Conservation (phyloP, 2,113 vertebrate species). For the Chamaetylas fuelleborni region DNA sequence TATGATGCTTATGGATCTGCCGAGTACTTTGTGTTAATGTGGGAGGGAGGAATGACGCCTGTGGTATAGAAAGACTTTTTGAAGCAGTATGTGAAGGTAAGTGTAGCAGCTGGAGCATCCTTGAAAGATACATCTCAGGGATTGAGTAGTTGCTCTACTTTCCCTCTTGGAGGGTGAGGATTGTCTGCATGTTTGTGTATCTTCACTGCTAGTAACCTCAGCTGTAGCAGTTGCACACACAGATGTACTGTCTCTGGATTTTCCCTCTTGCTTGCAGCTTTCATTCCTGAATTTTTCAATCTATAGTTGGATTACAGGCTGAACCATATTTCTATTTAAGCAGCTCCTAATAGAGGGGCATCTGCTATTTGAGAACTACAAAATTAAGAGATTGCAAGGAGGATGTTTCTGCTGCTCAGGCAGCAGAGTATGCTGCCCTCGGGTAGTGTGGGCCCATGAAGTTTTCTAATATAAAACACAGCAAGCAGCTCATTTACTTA, state of each 20-base stretch:
- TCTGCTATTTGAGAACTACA: background rate
- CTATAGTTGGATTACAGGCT: background rate
- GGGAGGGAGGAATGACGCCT: background rate
- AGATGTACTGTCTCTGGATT: background rate
- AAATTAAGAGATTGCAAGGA: background rate
- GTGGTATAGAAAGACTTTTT: background rate
- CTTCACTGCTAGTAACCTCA: background rate
- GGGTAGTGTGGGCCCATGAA: background rate
- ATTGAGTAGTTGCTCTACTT: background rate
- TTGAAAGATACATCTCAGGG: rapidly evolving
- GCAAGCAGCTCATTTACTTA: background rate
- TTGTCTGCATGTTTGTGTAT: background rate
- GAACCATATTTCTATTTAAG: background rate
- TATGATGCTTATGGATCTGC: background rate
- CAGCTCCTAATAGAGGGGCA: background rate
- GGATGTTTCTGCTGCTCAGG: background rate
- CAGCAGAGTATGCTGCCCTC: background rate
- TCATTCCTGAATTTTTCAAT: background rate
- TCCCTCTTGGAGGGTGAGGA: background rate
- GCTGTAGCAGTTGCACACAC: background rate
- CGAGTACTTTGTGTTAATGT: background rate
- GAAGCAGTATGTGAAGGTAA: background rate
- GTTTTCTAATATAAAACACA: background rate
- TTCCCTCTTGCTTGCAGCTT: background rate
- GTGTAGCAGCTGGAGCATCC: background rate